Evolutionary conservation across 1,140 invertebrate species (phyloP).

Genomic region (Antheraea mylitta): DNA sequence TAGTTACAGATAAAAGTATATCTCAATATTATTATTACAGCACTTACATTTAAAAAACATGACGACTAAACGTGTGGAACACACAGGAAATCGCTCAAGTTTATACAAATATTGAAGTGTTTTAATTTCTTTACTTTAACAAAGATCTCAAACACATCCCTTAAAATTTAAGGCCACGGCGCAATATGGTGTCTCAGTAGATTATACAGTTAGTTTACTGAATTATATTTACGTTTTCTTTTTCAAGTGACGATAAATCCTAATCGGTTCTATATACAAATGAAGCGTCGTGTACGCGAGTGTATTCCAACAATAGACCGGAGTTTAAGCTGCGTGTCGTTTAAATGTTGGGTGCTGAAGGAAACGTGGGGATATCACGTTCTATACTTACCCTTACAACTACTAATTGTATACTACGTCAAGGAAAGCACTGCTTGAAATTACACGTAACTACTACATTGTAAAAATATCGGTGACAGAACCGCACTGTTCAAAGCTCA

Average conservation of each 20-base stretch:
- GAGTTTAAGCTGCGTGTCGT: conserved; percentile 9
- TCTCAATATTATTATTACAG: conserved; percentile 19
- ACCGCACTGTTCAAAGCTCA: conserved; percentile 69
- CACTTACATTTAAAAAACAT: conserved; percentile 51
- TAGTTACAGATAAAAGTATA: conserved; percentile 26
- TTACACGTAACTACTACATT: conserved; percentile 47
- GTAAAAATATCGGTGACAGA: conserved; percentile 71
- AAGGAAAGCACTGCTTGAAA: conserved; percentile 4
- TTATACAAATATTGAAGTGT: conserved; percentile 15
- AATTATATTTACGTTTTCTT: conserved; percentile 51
- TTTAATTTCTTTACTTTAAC: conserved; percentile 28
- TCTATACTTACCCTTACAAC: conserved; percentile 3
- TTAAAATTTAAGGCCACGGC: conserved; percentile 76
- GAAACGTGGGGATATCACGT: conserved; percentile 4
- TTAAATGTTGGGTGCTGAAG: neutral
- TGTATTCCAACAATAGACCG: neutral
- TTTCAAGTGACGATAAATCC: conserved; percentile 32
- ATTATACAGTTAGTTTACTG: conserved; percentile 68
- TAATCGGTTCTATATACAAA: conserved; percentile 65
- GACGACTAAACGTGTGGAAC: conserved; percentile 2
- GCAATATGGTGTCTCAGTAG: conserved; percentile 76
- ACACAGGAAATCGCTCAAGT: conserved; percentile 1
- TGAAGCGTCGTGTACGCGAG: conserved; percentile 17
- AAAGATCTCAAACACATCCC: conserved; percentile 64
- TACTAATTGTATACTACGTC: neutral